Conservation (phyloP, 1,140 invertebrate species). For the Drosophila persimilis region DNA sequence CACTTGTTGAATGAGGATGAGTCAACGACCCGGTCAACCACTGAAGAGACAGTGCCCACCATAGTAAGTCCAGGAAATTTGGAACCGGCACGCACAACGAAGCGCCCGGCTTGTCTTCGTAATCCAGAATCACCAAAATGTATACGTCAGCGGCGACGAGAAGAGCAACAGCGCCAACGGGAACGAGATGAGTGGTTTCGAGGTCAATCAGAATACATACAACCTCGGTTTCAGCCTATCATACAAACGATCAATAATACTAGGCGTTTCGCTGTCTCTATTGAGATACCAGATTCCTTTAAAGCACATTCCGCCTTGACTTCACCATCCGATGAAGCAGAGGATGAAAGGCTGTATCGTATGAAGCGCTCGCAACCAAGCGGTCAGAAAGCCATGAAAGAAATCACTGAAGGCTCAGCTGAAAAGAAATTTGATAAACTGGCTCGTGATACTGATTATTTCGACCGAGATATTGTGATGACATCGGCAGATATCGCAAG, state of each 20-base stretch:
- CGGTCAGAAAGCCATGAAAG: slow-evolving; percentile 37
- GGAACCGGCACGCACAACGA: slow-evolving; percentile 53
- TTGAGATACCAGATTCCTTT: slow-evolving; percentile 77
- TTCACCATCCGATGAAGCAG: slow-evolving; percentile 17
- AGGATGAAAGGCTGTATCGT: slow-evolving; percentile 58
- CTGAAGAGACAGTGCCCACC: slow-evolving; percentile 3
- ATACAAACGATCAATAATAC: slow-evolving; percentile 76
- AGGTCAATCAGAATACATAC: slow-evolving; percentile 64
- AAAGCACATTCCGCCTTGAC: slow-evolving; percentile 41
- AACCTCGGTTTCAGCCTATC: slow-evolving; percentile 66
- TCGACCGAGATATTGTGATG: slow-evolving; percentile 63
- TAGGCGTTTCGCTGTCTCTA: slow-evolving; percentile 72
- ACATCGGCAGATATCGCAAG: slow-evolving; percentile 53
- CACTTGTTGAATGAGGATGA: slow-evolving; percentile 62
- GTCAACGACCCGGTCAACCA: slow-evolving; percentile 19
- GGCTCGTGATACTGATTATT: slow-evolving; percentile 17
- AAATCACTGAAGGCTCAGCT: slow-evolving; percentile 10
- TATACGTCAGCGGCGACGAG: slow-evolving; percentile 64
- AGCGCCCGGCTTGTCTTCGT: slow-evolving; percentile 62
- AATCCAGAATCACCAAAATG: slow-evolving; percentile 75
- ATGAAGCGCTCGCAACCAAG: slow-evolving; percentile 56
- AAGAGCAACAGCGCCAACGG: slow-evolving; percentile 69
- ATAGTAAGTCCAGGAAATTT: slow-evolving; percentile 31
- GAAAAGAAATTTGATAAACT: slow-evolving; percentile 23
- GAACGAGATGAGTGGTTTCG: slow-evolving; percentile 74